A percentile compares a stretch with the other conserved stretches of the same genome.
Evolutionary conservation across 2,797 vertebrate species (phyloP).

Genomic region (Liparis tanakae): DNA sequence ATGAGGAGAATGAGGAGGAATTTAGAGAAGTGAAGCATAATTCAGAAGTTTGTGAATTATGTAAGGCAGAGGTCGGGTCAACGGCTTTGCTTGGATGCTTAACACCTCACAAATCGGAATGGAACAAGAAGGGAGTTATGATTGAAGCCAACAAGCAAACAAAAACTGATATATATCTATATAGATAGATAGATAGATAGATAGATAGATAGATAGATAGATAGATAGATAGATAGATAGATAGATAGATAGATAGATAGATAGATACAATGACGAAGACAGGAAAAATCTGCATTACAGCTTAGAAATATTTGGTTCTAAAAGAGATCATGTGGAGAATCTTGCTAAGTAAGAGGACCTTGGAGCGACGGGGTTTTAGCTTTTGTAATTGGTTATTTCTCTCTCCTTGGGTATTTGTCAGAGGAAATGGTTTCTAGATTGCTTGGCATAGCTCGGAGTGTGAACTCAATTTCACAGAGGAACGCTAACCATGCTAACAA

Average conservation of each 20-base stretch:
- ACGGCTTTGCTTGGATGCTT: not conserved
- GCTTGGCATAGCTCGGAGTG: not conserved
- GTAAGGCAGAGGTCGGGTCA: slow-evolving; percentile 46
- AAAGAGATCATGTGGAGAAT: slow-evolving; percentile 39
- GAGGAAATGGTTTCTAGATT: slow-evolving; percentile 30
- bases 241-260: no score
- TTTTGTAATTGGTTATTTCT: slow-evolving; percentile 47
- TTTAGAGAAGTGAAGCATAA: slow-evolving; percentile 62
- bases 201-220: no score
- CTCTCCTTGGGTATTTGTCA: slow-evolving; percentile 13
- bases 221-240: no score
- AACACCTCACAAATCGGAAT: slow-evolving; percentile 25
- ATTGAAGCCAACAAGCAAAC: slow-evolving; percentile 20
- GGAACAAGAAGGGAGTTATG: slow-evolving; percentile 9
- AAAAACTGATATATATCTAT: slow-evolving; percentile 19
- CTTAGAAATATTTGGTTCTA: slow-evolving; percentile 33
- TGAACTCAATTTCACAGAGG: slow-evolving; percentile 17
- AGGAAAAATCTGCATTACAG: slow-evolving; percentile 19
- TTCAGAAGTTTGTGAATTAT: slow-evolving; percentile 30
- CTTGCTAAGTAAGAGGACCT: slow-evolving; percentile 44
- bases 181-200: no score
- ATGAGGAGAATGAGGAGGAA: slow-evolving; percentile 60
- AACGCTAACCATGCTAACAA: slow-evolving; percentile 45
- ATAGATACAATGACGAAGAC: slow-evolving; percentile 21
- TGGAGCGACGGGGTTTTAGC: slow-evolving; percentile 31